A percentile compares a stretch with the other conserved stretches of the same genome.
These are phyloP conservation scores for Thomomys bottae DNA, from an alignment of 2,113 vertebrate species.

Conservation along the genomic window DNA sequence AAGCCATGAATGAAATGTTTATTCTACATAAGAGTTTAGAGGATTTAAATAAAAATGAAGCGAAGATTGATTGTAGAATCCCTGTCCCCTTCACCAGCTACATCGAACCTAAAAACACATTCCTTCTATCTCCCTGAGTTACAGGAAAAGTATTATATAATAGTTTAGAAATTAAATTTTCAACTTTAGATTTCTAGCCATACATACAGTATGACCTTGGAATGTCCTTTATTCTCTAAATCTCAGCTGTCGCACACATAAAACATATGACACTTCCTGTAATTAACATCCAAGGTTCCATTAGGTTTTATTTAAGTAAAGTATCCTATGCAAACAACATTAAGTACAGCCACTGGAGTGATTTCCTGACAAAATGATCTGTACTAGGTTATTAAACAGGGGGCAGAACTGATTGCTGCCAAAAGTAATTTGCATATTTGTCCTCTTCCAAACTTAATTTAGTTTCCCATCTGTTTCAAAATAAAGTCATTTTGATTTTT, in stretches of 20 bases:
- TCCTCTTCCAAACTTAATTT: conserved; percentile 70
- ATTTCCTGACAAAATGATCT: conserved; percentile 64
- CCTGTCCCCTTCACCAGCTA: not conserved
- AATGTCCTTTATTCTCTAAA: not conserved
- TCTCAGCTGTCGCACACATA: not conserved
- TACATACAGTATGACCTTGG: not conserved
- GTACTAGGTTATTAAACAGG: conserved; percentile 52
- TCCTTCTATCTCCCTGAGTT: not conserved
- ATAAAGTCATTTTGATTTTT: conserved; percentile 70
- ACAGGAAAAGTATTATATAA: not conserved
- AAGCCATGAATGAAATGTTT: not conserved
- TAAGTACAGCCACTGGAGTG: not conserved
- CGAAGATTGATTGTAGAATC: not conserved
- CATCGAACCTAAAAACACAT: not conserved
- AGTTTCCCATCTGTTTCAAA: conserved; percentile 72
- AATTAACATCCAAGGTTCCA: not conserved
- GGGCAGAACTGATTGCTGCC: conserved; percentile 43
- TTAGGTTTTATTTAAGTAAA: not conserved
- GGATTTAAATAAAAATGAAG: not conserved
- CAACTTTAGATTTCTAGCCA: not conserved
- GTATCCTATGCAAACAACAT: not conserved
- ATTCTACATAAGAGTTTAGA: not conserved
- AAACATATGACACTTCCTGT: not conserved
- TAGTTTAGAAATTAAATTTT: not conserved
- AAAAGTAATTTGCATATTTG: conserved; percentile 64